Evolutionary conservation across 2,888 invertebrate genomes (phyloP).

Genomic region (Doris montereyensis): DNA sequence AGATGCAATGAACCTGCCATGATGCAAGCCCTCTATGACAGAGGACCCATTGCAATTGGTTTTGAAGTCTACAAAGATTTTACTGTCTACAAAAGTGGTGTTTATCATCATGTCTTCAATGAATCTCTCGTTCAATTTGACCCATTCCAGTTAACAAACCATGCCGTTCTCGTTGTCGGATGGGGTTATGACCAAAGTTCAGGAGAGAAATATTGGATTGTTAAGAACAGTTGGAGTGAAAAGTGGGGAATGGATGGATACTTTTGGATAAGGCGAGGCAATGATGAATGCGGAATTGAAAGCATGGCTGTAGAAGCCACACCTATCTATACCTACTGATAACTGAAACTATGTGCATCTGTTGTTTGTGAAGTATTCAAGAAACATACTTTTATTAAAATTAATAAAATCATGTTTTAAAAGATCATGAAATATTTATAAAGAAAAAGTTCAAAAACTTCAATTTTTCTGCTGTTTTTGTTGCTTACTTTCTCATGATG

Average conservation of each 20-base stretch:
- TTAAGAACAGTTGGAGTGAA: constrained; percentile 73
- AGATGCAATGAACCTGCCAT: constrained; percentile 74
- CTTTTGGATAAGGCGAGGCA: constrained; percentile 71
- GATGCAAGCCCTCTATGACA: constrained; percentile 72
- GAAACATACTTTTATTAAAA: too few species aligned
- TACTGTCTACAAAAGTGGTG: constrained; percentile 70
- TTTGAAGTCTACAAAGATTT: constrained; percentile 75
- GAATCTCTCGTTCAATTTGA: too few species aligned
- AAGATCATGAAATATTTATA: too few species aligned
- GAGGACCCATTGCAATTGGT: too few species aligned
- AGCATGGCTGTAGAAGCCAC: constrained; percentile 70
- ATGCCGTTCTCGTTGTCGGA: constrained; percentile 75
- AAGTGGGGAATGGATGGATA: constrained; percentile 71
- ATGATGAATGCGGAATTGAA: too few species aligned
- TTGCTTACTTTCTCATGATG: too few species aligned
- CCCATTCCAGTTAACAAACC: constrained; percentile 74
- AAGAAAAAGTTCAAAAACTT: too few species aligned
- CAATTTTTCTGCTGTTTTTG: too few species aligned
- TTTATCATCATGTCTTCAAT: constrained; percentile 75
- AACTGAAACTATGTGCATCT: too few species aligned
- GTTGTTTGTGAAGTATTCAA: too few species aligned
- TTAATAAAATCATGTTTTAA: too few species aligned
- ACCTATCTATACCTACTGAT: constrained; percentile 57
- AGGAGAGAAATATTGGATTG: constrained; percentile 71
- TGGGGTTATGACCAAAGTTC: constrained; percentile 71